Conservation (phyloP, 2,888 invertebrate species). For the Ptilodon capucinus region DNA sequence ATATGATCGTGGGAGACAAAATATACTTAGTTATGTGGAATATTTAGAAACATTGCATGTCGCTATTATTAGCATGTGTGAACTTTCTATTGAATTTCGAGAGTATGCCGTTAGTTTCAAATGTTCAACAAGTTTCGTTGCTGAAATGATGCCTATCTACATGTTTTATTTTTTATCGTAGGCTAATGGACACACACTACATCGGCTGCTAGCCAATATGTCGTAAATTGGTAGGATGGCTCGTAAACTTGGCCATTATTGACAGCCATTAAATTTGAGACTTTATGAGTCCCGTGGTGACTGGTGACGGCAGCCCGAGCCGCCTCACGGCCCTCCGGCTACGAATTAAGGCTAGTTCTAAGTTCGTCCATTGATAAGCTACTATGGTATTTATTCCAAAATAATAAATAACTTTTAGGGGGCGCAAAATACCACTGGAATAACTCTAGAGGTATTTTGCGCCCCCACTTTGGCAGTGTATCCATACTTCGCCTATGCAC, state of each 20-base stretch:
- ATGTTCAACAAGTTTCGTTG: neutral
- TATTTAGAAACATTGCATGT: too few species aligned
- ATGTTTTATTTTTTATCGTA: constrained; percentile 26
- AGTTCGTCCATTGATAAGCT: neutral
- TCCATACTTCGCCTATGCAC: too few species aligned
- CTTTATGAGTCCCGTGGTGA: constrained; percentile 64
- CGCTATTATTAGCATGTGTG: too few species aligned
- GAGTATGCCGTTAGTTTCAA: neutral
- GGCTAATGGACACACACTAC: constrained; percentile 48
- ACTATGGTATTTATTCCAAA: neutral
- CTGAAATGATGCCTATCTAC: constrained; percentile 21
- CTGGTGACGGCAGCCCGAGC: constrained; percentile 44
- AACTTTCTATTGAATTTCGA: too few species aligned
- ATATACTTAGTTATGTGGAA: too few species aligned
- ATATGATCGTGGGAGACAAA: too few species aligned
- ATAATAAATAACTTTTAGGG: too few species aligned
- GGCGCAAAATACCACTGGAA: too few species aligned
- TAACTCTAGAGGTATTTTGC: too few species aligned
- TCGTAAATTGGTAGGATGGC: constrained; percentile 73
- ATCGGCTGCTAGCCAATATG: constrained; percentile 70
- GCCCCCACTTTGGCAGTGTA: too few species aligned
- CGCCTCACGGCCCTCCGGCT: constrained; percentile 18
- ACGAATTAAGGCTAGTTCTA: constrained; percentile 16
- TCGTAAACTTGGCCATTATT: constrained; percentile 75
- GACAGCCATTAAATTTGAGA: constrained; percentile 69